phyloP scores from a whole-genome alignment of 1,140 invertebrate species.

The Drosophila sechellia region DNA sequence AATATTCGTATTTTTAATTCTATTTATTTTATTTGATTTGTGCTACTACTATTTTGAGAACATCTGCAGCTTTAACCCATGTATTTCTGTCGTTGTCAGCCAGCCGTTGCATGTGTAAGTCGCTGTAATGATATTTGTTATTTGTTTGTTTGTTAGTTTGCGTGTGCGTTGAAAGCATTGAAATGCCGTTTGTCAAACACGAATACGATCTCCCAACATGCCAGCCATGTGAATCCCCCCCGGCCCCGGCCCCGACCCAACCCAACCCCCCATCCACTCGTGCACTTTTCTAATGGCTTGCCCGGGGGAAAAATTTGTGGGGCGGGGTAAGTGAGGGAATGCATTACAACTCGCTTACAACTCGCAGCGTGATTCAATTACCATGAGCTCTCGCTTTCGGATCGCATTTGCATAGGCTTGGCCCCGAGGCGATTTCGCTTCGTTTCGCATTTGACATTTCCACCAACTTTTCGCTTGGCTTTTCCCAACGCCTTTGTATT shows the following conservation, averaged over 20 bases:
- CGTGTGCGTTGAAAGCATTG: conserved; percentile 76
- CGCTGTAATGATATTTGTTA: conserved; percentile 78
- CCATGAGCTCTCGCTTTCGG: conserved; percentile 61
- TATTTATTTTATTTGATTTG: no score
- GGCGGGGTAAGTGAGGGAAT: conserved; percentile 8
- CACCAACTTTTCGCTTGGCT: conserved; percentile 23
- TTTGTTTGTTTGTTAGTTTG: conserved; percentile 59
- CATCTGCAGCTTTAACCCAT: conserved; percentile 1
- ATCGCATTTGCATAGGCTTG: conserved; percentile 69
- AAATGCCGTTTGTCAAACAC: conserved; percentile 74
- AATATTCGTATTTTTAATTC: no score
- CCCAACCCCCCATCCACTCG: conserved; percentile 14
- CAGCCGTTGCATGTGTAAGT: conserved; percentile 76
- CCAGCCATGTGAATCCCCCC: not conserved
- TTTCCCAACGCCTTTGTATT: conserved; percentile 9
- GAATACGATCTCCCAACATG: conserved; percentile 5
- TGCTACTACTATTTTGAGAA: not conserved
- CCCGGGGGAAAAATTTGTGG: conserved; percentile 20
- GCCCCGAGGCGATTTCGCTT: conserved; percentile 32
- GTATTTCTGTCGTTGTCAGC: conserved; percentile 64
- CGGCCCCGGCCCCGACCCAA: no score
- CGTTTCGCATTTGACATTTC: not conserved
- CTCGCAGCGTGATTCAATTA: conserved; percentile 79
- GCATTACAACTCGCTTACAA: conserved; percentile 77
- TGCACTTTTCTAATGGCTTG: conserved; percentile 76